Evolutionary conservation across 2,113 vertebrate species (phyloP), one percentile per base, ranked within the genome.

Genomic region (Clarias macrocephalus): DNA sequence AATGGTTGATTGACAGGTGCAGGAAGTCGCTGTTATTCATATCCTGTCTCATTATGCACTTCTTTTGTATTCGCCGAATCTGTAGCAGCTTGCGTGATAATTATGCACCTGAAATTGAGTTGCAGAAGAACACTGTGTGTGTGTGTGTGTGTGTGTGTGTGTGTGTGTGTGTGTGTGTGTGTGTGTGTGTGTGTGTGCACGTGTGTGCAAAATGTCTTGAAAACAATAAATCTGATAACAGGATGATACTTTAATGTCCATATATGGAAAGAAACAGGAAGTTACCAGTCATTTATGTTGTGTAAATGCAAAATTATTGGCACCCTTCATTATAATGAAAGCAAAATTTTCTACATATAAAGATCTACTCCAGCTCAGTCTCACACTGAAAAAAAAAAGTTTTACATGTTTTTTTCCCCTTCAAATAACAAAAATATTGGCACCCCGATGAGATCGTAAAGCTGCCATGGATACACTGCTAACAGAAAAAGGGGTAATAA

Each of bases 1-100:
- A 86, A 59, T 80, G 30, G 76, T 30, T 86, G 85, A 81, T 48
- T 59, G 85, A 80, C 85, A 82, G 33, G 18, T 72, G 65, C 54
- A 81, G 85, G 66, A 72, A 60, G 33, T 48, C 54, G 57, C 25
- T 23, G 23, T 81, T 80, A 48, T 48, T 60, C 56, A 54, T 80
- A 75, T 72, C 66, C 23, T 82, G 15, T 52, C 57, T 72, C 23
- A 60, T 81, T 72, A 48, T 81, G 65, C n/a, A 13, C 48, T 57
- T 28, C 42, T 82, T 73, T 73, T 73, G 30, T 42, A 56, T 48
- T 66, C 57, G 25, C 2, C 21, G 15, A 52, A 42, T 79, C n/a
- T n/a, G 42, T 65, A 60, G 76, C n/a, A 70, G 54, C 85, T 37
- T 23, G 9, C 15, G 62, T 48, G 81, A 72, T 81, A 86, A 86